Percentiles rank a stretch among this genome's conserved stretches.
Conservation (phyloP, 1,140 invertebrate species). For the Aphelinus atriplicis region DNA sequence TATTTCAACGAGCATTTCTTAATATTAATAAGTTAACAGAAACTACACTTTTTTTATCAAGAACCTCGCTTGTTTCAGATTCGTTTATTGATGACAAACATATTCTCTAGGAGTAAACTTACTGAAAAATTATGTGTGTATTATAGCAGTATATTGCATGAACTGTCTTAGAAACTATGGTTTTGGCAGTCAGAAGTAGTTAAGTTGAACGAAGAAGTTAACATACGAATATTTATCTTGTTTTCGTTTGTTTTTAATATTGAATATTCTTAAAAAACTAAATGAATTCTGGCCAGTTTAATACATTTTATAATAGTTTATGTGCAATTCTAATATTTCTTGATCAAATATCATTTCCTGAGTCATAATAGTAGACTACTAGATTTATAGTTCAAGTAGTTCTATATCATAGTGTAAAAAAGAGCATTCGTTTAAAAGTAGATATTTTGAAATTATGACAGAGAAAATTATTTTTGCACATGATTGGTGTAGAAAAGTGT, state of each 20-base stretch:
- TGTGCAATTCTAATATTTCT: conserved; percentile 7
- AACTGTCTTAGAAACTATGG: not conserved
- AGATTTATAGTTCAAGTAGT: not conserved
- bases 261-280: not conserved
- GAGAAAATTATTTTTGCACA: not conserved
- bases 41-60: conserved; percentile 1
- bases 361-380: conserved; percentile 1
- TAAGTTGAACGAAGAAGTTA: not conserved
- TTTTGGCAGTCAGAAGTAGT: not conserved
- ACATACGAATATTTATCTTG: not conserved
- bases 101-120: not conserved
- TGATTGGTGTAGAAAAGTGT: not conserved
- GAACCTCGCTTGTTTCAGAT: conserved; percentile 21
- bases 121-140: conserved; percentile 9
- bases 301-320: conserved; percentile 24
- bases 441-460: not conserved
- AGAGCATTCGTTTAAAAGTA: not conserved
- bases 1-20: conserved; percentile 33
- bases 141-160: conserved; percentile 14
- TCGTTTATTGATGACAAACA: not conserved
- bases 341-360: not conserved
- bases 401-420: conserved; percentile 3
- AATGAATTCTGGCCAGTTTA: conserved; percentile 11
- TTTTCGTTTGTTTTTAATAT: not conserved
- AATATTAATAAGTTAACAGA: conserved; percentile 17